A percentile compares a stretch with the other conserved stretches of the same genome.
Evolutionary conservation across 2,113 vertebrate species (phyloP).

Genomic region (Gobiocypris rarus): DNA sequence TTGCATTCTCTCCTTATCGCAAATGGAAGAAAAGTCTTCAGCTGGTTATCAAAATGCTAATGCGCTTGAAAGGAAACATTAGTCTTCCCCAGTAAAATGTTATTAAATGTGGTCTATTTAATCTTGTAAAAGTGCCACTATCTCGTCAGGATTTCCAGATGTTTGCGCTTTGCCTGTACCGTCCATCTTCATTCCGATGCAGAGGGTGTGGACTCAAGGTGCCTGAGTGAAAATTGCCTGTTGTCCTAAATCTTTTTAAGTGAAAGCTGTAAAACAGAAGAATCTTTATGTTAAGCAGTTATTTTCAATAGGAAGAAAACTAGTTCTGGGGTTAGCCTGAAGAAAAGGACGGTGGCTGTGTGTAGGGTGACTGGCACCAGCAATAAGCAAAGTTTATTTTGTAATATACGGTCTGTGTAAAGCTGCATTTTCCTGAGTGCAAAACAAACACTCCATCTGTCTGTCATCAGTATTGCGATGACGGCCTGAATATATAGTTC

Average conservation of each 20-base stretch:
- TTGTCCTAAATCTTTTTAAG: slow-evolving; percentile 45
- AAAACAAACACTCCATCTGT: slow-evolving; percentile 25
- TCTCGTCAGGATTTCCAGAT: slow-evolving; percentile 56
- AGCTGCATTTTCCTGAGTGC: slow-evolving; percentile 15
- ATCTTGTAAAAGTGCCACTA: slow-evolving; percentile 56
- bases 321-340: not conserved
- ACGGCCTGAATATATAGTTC: slow-evolving; percentile 38
- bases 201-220: not conserved
- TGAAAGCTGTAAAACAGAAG: slow-evolving; percentile 39
- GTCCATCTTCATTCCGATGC: slow-evolving; percentile 41
- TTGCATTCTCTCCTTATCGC: slow-evolving; percentile 55
- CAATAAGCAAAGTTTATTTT: slow-evolving; percentile 45
- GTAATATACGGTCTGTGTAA: not conserved
- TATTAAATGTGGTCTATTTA: slow-evolving; percentile 63
- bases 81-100: slow-evolving; percentile 58
- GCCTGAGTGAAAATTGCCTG: slow-evolving; percentile 32
- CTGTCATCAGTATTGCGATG: slow-evolving; percentile 35
- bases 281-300: slow-evolving; percentile 22
- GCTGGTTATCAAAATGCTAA: slow-evolving; percentile 64
- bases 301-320: slow-evolving; percentile 8
- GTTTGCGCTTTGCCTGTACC: slow-evolving; percentile 41
- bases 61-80: slow-evolving; percentile 60
- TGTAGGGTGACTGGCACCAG: not conserved
- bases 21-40: slow-evolving; percentile 58
- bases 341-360: not conserved